phyloP scores from a whole-genome alignment of 2,113 vertebrate species.

The Aspidoscelis tigris region DNA sequence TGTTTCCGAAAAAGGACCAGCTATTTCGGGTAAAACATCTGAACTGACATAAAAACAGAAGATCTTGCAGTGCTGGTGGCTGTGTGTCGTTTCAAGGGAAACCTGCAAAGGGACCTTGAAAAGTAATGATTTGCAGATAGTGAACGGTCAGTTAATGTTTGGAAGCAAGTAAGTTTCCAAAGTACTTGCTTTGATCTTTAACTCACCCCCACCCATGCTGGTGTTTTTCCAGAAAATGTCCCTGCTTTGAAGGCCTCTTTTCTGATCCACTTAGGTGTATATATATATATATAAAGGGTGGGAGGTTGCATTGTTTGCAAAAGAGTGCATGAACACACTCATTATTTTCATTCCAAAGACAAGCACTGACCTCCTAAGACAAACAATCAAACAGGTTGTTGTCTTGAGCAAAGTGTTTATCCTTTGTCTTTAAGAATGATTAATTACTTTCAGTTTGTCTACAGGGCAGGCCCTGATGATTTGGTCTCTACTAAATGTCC shows the following conservation, averaged over 20 bases:
- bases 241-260: neutral
- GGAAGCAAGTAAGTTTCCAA: conserved; percentile 21
- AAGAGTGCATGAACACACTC: no score
- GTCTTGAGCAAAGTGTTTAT: neutral
- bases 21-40: conserved; percentile 85
- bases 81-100: conserved; percentile 11
- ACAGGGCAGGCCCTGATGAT: neutral
- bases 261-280: neutral
- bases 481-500: conserved; percentile 6
- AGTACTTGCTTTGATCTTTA: conserved; percentile 6
- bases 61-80: conserved; percentile 26
- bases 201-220: neutral
- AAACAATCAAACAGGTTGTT: neutral
- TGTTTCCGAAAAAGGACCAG: conserved; percentile 92
- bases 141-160: neutral
- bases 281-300: no score
- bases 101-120: conserved; percentile 1
- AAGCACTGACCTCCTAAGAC: no score
- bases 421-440: neutral
- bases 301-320: no score
- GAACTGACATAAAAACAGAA: conserved; percentile 18
- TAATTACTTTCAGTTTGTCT: neutral
- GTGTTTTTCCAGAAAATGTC: conserved; percentile 5
- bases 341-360: no score
- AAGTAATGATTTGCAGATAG: conserved; percentile 29